Conservation (phyloP, 1,140 invertebrate genomes). For the Drosophila pandora region DNA sequence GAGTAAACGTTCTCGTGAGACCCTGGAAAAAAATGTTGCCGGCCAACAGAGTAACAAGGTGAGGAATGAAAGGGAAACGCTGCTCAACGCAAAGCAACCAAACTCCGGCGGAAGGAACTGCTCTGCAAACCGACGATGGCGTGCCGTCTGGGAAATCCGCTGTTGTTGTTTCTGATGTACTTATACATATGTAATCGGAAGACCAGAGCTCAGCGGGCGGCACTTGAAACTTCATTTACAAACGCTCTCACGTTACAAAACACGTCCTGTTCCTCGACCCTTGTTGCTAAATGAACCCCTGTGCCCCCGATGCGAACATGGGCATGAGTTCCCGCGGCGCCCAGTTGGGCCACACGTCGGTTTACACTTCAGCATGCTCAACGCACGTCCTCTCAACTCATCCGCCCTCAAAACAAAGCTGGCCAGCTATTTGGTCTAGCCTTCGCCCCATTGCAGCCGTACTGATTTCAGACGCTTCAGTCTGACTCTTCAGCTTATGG, state of each 20-base stretch:
- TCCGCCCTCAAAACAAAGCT: slow-evolving; percentile 56
- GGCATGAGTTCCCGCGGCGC: slow-evolving; percentile 8
- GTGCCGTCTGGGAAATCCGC: slow-evolving; percentile 70
- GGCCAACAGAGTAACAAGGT: slow-evolving; percentile 15
- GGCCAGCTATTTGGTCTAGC: neutral
- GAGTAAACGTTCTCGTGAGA: slow-evolving; percentile 60
- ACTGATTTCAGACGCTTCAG: slow-evolving; percentile 27
- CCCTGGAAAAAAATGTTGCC: slow-evolving; percentile 33
- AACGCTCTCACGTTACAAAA: slow-evolving; percentile 80
- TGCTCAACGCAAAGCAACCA: neutral
- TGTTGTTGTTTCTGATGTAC: slow-evolving; percentile 42
- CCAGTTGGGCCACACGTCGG: slow-evolving; percentile 59
- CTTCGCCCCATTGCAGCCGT: neutral
- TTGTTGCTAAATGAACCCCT: neutral
- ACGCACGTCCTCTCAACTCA: slow-evolving; percentile 18
- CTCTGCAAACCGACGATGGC: slow-evolving; percentile 16
- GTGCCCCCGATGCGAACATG: neutral
- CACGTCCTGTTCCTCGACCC: slow-evolving; percentile 13
- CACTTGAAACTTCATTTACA: slow-evolving; percentile 62
- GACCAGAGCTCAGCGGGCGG: slow-evolving; percentile 70
- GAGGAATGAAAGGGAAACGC: neutral
- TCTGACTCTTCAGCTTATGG: slow-evolving; percentile 12
- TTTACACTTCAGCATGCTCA: slow-evolving; percentile 64
- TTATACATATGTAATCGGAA: slow-evolving; percentile 71
- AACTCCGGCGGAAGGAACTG: slow-evolving; percentile 4